phyloP scores from a whole-genome alignment of 37 sponge, comb jelly and placozoan genomes.

The Amphimedon queenslandica region DNA sequence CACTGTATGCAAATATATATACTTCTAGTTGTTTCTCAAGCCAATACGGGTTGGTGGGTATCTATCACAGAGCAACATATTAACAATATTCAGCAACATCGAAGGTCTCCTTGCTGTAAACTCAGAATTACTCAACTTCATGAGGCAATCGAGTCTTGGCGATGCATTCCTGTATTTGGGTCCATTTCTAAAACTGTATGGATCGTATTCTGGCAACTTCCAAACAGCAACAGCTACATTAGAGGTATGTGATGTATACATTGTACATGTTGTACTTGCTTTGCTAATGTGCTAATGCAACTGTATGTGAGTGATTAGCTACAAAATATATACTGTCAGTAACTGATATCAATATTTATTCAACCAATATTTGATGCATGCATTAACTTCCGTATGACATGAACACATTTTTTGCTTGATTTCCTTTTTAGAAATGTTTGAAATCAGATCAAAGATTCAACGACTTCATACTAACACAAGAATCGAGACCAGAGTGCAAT shows the following conservation, averaged over 20 bases:
- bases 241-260: slow-evolving; percentile 44
- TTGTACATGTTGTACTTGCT: too few relatives aligned
- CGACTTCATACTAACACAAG: slow-evolving; percentile 51
- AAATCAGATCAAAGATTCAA: slow-evolving; percentile 44
- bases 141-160: slow-evolving; percentile 55
- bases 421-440: slow-evolving; percentile 51
- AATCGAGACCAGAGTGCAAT: slow-evolving; percentile 56
- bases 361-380: background rate
- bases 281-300: too few relatives aligned
- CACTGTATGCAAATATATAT: background rate
- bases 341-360: too few relatives aligned
- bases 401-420: background rate
- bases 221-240: slow-evolving; percentile 34
- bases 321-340: too few relatives aligned
- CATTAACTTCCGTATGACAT: background rate
- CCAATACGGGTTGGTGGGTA: slow-evolving; percentile 60
- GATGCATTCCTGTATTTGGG: slow-evolving; percentile 69
- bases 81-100: slow-evolving; percentile 67
- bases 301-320: too few relatives aligned
- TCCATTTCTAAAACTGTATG: slow-evolving; percentile 81
- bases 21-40: slow-evolving; percentile 58
- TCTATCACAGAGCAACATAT: slow-evolving; percentile 31
- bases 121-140: slow-evolving; percentile 49
- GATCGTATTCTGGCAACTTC: slow-evolving; percentile 65
- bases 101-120: slow-evolving; percentile 72